Percentiles rank a stretch among this genome's conserved stretches.
Evolutionary conservation across 2,113 vertebrate species (phyloP).

Genomic region (Boulengeromyrus knoepffleri): DNA sequence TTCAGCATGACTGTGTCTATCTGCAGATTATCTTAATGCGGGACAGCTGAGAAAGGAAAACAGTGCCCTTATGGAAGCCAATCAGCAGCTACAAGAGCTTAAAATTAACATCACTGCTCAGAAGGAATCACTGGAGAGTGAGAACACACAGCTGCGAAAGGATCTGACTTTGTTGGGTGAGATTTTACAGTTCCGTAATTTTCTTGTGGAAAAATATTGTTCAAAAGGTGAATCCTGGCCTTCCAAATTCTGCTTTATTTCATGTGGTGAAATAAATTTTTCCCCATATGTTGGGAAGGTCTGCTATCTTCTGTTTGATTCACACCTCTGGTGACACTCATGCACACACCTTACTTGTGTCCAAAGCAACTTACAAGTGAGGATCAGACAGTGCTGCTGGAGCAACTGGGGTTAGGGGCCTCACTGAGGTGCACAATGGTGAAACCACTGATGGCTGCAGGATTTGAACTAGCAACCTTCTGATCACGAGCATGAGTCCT

Average conservation of each 20-base stretch:
- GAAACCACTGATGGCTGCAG: too few relatives aligned
- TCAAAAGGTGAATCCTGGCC: not conserved
- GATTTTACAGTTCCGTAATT: slow-evolving; percentile 11
- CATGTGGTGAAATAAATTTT: not conserved
- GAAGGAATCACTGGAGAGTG: not conserved
- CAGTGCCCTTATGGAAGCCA: not conserved
- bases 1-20: too few relatives aligned
- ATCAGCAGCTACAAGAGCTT: not conserved
- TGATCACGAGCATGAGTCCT: too few relatives aligned
- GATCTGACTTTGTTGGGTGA: not conserved
- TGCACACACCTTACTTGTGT: too few relatives aligned
- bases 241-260: not conserved
- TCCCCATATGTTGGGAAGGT: too few relatives aligned
- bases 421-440: not conserved
- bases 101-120: slow-evolving; percentile 13
- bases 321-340: too few relatives aligned
- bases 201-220: not conserved
- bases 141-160: slow-evolving; percentile 6
- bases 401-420: too few relatives aligned
- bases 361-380: too few relatives aligned
- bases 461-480: too few relatives aligned
- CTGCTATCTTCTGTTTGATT: too few relatives aligned
- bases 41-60: not conserved
- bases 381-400: too few relatives aligned
- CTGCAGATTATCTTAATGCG: not conserved